Evolutionary conservation across 2,797 vertebrate species (phyloP), one percentile per base, ranked within the genome.

Genomic region (Scomberomorus guttatus): DNA sequence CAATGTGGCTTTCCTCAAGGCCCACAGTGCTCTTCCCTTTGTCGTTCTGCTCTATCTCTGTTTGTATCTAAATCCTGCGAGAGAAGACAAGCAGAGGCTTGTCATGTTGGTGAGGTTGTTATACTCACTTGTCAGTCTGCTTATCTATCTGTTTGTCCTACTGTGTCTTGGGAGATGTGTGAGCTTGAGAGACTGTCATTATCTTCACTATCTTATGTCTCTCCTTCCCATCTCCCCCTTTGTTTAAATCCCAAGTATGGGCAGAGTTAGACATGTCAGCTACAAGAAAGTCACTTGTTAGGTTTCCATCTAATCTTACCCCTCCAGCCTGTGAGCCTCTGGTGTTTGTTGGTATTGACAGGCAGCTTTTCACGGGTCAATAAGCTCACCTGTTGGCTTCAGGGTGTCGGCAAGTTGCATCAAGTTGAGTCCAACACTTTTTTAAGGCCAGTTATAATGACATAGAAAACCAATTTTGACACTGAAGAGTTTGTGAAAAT

Each of bases 261-360:
- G 57, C 83, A 79, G 77, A 75, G 75, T 62, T 52, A 39, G 83
- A 85, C 80, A 75, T 86, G 84, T 88, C 78, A 74, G 80, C 72
- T 71, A 72, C 79, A 79, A 76, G 66, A 81, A 72, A 85, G 78
- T 81, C 66, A 83, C 78, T 90, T 86, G 82, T 90, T 87, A 89
- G 73, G 75, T 73, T 75, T 72, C 65, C 34, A 69, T 88, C 83
- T 87, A 88, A 90, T 91, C 89, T 86, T 20, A 61, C 48, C 64
- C 66, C 75, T 87, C 68, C 60, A 87, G 70, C 75, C 79, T 58
- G 72, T 55, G 32, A 81, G 70, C 67, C 71, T 51, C 34, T 67
- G 70, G 79, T 83, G 79, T 86, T 83, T 84, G 75, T 75, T 76
- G 72, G 55, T 81, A 87, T 86, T 20, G 80, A 84, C 80, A 74